These are phyloP conservation scores for Cynodonichthys magdalenae DNA, from an alignment of 2,797 vertebrate species.

Conservation along the genomic window DNA sequence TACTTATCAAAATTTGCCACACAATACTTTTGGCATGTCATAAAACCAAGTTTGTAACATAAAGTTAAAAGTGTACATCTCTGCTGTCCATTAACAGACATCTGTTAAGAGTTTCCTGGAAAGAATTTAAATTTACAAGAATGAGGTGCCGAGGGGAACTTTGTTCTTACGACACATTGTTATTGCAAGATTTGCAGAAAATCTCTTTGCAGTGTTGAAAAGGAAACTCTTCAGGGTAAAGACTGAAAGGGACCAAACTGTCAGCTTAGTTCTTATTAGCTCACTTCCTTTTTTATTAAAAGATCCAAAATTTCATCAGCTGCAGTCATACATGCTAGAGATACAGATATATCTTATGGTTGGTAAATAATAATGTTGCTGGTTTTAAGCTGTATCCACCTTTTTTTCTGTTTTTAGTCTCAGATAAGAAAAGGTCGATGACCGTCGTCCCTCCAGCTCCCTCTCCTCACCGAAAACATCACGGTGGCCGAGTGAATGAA, in stretches of 20 bases:
- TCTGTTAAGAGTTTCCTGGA: neutral
- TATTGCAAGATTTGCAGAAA: neutral
- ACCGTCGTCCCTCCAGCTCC: conserved; percentile 19
- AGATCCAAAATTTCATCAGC: neutral
- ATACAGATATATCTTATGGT: too few relatives aligned
- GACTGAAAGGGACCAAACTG: too few relatives aligned
- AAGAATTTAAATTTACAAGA: neutral
- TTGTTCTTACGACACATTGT: neutral
- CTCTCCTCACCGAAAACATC: neutral
- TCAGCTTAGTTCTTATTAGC: conserved; percentile 1
- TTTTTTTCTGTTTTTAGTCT: conserved; percentile 61
- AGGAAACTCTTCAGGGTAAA: too few relatives aligned
- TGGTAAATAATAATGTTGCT: too few relatives aligned
- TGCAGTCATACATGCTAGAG: neutral
- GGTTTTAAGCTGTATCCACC: neutral
- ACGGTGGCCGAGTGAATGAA: neutral
- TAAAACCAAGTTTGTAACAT: too few relatives aligned
- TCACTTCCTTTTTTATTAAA: conserved; percentile 38
- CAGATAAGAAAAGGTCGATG: conserved; percentile 77
- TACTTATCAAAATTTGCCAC: too few relatives aligned
- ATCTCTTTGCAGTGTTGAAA: too few relatives aligned
- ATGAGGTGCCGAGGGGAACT: neutral
- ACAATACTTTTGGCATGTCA: too few relatives aligned
- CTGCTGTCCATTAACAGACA: neutral
- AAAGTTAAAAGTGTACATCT: neutral